Evolutionary conservation across 2,888 invertebrate species (phyloP).

Genomic region (Arge pagana): DNA sequence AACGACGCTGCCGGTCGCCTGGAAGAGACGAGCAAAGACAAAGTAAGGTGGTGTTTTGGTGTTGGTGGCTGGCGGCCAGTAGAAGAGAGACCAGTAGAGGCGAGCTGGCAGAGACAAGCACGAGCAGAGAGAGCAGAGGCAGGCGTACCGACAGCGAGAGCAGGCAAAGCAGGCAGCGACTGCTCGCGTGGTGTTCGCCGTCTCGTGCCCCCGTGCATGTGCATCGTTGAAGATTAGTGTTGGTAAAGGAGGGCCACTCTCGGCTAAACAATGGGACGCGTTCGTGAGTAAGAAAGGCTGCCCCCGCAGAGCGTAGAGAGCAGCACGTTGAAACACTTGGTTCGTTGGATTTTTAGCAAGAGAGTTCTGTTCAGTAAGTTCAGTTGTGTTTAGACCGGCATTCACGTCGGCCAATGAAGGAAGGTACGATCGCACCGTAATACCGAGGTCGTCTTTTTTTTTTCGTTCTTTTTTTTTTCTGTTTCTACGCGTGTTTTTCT

Average conservation of each 20-base stretch:
- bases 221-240: no score
- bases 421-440: conserved; percentile 5
- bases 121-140: background rate
- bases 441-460: background rate
- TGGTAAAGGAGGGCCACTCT: conserved; percentile 13
- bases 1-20: no score
- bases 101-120: background rate
- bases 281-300: conserved; percentile 19
- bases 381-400: conserved; percentile 17
- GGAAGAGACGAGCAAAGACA: no score
- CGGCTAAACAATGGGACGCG: conserved; percentile 19
- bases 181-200: no score
- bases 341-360: conserved; percentile 15
- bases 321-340: conserved; percentile 16
- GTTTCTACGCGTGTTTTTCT: background rate
- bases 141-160: background rate
- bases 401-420: conserved; percentile 14
- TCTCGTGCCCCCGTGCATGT: no score
- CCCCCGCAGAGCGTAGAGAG: conserved; percentile 5
- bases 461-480: background rate
- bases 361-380: no score
- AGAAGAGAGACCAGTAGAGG: background rate
- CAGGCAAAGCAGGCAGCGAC: background rate
- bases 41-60: no score
- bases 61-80: no score